Conservation (phyloP, 2,888 invertebrate genomes). For the Agriopis aurantiaria region DNA sequence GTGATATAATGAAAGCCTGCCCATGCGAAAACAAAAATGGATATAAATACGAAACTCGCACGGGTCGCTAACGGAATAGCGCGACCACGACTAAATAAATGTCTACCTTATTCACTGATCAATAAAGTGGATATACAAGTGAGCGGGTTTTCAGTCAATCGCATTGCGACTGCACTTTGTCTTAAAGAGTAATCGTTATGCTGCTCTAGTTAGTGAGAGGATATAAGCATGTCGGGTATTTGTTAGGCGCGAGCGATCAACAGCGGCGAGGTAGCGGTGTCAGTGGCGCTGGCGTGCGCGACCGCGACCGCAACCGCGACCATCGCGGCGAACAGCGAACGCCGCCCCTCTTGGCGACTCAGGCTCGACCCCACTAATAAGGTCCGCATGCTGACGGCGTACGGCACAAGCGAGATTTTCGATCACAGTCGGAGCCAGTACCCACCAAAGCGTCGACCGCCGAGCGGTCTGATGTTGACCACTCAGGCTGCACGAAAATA, state of each 20-base stretch:
- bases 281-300: conserved; percentile 72
- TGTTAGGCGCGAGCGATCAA: conserved; percentile 66
- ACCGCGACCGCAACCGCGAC: conserved; percentile 81
- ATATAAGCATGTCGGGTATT: conserved; percentile 8
- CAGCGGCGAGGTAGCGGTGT: conserved; percentile 72
- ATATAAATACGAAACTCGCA: too few relatives aligned
- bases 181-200: too few relatives aligned
- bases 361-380: conserved; percentile 96
- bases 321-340: conserved; percentile 87
- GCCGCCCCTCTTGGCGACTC: conserved; percentile 96
- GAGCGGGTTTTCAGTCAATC: too few relatives aligned
- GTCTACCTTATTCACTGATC: too few relatives aligned
- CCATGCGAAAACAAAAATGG: too few relatives aligned
- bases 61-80: too few relatives aligned
- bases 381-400: conserved; percentile 81
- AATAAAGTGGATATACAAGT: too few relatives aligned
- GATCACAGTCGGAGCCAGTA: conserved; percentile 9
- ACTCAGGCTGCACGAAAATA: neutral
- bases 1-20: too few relatives aligned
- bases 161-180: too few relatives aligned
- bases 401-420: conserved; percentile 41
- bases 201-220: neutral
- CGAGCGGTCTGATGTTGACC: neutral
- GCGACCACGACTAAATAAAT: too few relatives aligned
- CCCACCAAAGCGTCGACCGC: neutral